Evolutionary conservation across 2,113 vertebrate genomes (phyloP).

Genomic region (Macrotus californicus): DNA sequence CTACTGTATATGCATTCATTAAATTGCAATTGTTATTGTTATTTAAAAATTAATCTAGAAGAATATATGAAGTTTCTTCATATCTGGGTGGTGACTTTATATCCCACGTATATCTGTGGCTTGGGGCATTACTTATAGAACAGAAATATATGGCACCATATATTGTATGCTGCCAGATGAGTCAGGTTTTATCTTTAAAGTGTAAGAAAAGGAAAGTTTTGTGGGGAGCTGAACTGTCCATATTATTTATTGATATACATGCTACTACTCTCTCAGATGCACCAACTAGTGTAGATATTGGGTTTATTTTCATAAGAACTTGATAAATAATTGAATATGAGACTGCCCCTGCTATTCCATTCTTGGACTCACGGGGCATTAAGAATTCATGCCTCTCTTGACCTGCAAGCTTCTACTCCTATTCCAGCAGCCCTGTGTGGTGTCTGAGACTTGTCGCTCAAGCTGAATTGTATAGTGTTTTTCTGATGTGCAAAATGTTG

Average conservation of each 20-base stretch:
- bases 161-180: not conserved
- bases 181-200: constrained; percentile 21
- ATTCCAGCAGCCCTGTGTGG: not conserved
- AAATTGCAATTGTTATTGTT: not conserved
- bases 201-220: not conserved
- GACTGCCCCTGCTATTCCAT: constrained; percentile 39
- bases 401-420: constrained; percentile 44
- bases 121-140: constrained; percentile 28
- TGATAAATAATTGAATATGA: constrained; percentile 68
- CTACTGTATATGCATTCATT: not conserved
- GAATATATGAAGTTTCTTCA: not conserved
- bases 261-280: constrained; percentile 18
- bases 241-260: constrained; percentile 64
- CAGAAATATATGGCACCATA: not conserved
- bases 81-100: not conserved
- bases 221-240: not conserved
- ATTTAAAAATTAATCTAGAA: not conserved
- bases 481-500: constrained; percentile 61
- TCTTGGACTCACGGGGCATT: constrained; percentile 56
- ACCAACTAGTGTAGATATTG: constrained; percentile 34
- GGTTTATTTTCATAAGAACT: constrained; percentile 69
- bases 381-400: constrained; percentile 64
- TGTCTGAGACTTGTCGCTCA: not conserved
- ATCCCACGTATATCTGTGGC: not conserved
- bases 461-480: constrained; percentile 25